These are phyloP conservation scores for Teleogryllus oceanicus DNA, from an alignment of 2,888 invertebrate genomes.

Conservation along the genomic window DNA sequence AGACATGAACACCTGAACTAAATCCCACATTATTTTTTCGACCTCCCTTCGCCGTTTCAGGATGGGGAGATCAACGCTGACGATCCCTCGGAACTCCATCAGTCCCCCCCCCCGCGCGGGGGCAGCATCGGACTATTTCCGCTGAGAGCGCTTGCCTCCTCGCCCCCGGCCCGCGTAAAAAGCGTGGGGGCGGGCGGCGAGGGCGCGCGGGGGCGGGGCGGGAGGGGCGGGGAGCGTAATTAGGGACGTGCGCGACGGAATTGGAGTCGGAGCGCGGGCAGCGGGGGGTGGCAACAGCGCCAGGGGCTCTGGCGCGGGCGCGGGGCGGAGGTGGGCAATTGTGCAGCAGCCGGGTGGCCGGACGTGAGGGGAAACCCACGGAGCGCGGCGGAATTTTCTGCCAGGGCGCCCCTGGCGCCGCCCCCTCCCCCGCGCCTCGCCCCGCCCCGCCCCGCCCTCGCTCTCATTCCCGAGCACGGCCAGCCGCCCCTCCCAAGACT, in stretches of 20 bases:
- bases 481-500: too few relatives aligned
- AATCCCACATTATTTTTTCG: too few relatives aligned
- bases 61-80: too few relatives aligned
- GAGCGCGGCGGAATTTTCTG: neutral
- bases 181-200: neutral
- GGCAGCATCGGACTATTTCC: too few relatives aligned
- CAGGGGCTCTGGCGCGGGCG: neutral
- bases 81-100: too few relatives aligned
- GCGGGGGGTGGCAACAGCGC: neutral
- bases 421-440: too few relatives aligned
- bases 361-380: constrained; percentile 4
- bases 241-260: constrained; percentile 5
- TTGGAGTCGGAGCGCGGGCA: neutral
- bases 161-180: neutral
- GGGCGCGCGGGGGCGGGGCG: neutral
- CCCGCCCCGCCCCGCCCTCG: too few relatives aligned
- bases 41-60: too few relatives aligned
- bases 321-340: neutral
- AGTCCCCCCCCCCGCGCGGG: too few relatives aligned
- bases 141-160: too few relatives aligned
- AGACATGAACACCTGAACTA: too few relatives aligned
- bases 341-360: neutral
- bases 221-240: neutral
- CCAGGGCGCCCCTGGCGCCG: neutral
- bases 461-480: too few relatives aligned